Base-by-base conservation (phyloP, 1,140 invertebrate species). In the Diprion similis region DNA sequence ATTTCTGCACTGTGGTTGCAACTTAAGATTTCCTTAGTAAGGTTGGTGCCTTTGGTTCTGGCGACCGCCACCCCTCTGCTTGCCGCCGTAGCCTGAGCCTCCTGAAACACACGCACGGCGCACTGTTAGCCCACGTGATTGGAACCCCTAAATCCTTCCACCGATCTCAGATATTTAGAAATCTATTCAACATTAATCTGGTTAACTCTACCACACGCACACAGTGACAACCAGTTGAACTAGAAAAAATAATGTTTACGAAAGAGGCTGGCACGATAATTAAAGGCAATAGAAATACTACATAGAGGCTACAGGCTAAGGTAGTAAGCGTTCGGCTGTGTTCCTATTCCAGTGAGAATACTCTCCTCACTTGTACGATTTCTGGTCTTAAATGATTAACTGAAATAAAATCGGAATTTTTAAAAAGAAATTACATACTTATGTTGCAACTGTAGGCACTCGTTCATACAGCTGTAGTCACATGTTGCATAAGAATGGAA, bases 31-130 rank as follows among this genome's bases (percentile, higher is more conserved):
- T 82, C 84, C 82, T 90, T 92, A 94, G 89, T 94, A 94, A 82
- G 93, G 93, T 89, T 93, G 92, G 89, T 93, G 92, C 90, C 93
- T 92, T 89, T 93, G 92, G 87, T 91, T 92, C 85, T 92, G 89
- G 83, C 92, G 91, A 79, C 90, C 90, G 85, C 91, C 91, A 86
- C 91, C 90, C 84, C 88, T 88, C 85, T 89, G 88, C 86, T 89
- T 89, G 83, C 89, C 88, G 82, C 89, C 89, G 87, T 89, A 89
- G 87, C 89, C 90, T 88, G 90, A 91, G 84, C 89, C 89, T 85
- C 91, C 91, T 88, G 86, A 80, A 88, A 87, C 85, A 86, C 80
- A 87, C 81, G 81, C 85, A 84, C 82, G 76, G 72, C 75, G 77
- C 72, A 78, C 79, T 87, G 89, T 89, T 92, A 91, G 89, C 92